Conservation (phyloP, 2,797 vertebrate genomes). For the Lerista edwardsae region DNA sequence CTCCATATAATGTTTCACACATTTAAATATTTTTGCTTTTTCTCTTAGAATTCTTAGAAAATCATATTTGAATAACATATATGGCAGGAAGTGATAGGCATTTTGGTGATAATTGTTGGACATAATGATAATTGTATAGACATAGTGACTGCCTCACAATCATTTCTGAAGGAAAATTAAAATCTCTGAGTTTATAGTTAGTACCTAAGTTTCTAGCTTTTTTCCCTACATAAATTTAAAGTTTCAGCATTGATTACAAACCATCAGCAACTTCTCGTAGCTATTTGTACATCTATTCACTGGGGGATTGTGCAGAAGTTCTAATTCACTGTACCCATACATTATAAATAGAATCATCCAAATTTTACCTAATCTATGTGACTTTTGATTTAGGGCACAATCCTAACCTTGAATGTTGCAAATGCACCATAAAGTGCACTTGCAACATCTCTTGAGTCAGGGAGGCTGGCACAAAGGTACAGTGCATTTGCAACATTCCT, state of each 20-base stretch:
- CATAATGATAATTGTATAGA: too few relatives aligned
- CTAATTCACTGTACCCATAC: constrained; percentile 49
- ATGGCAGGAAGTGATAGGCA: constrained; percentile 45
- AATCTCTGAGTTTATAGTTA: constrained; percentile 57
- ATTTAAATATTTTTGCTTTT: constrained; percentile 64
- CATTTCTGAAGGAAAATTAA: constrained; percentile 62
- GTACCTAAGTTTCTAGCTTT: constrained; percentile 51
- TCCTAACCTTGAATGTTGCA: too few relatives aligned
- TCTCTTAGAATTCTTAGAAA: constrained; percentile 60
- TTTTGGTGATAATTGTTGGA: constrained; percentile 63
- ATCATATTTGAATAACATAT: constrained; percentile 67
- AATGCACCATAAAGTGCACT: too few relatives aligned
- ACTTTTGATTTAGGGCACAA: constrained; percentile 56
- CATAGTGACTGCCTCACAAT: constrained; percentile 25
- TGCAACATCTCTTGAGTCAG: too few relatives aligned
- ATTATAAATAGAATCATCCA: constrained; percentile 58
- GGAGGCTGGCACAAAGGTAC: too few relatives aligned
- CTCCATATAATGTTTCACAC: constrained; percentile 59
- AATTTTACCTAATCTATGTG: constrained; percentile 52
- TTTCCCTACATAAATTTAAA: constrained; percentile 65
- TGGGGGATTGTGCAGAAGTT: not conserved
- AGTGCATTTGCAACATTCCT: too few relatives aligned
- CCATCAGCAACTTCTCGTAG: not conserved
- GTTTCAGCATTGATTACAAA: constrained; percentile 22
- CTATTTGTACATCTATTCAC: not conserved